Base-by-base conservation (phyloP, 1,140 invertebrate species). In the Anoplolepis gracilipes region DNA sequence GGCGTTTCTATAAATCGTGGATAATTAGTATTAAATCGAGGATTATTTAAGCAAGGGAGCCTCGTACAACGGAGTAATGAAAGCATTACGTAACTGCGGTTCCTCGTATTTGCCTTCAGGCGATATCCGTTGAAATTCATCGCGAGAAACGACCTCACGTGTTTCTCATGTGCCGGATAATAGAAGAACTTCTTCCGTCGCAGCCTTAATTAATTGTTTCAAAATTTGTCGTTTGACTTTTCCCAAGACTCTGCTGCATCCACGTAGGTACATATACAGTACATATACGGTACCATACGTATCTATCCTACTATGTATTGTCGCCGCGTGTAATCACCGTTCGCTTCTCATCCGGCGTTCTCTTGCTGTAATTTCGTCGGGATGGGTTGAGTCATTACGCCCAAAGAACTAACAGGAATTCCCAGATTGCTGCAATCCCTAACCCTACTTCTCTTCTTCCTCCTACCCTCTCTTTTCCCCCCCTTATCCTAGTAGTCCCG, bases 331-430 rank as follows among this genome's bases (percentile, higher is more conserved):
- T 75, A 84, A 84, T 84, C 53, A 55, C 61, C 65, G 78, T 82
- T 82, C 78, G 78, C 70, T 82, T 82, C 78, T 82, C 78, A 82
- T 82, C 67, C 78, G 36, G 55, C 53, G 86, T 49, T 84, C 86
- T 77, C 67, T 77, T 85, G 69, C 72, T 39, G 85, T 86, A 89
- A 90, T 91, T 89, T 87, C 85, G 55, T 55, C 69, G 78, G 77
- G 46, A 88, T 85, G 88, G 90, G 88, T 84, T 87, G 87, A 90
- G 87, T 90, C 90, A 89, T 90, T 90, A 90, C 84, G 88, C 69
- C 78, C 85, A 89, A 91, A 90, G 90, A 90, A 91, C 87, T 87
- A 89, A 89, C 89, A 90, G 87, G 90, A 91, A 90, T 91, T 91
- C 87, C 85, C 84, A 91, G 89, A 91, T 89, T 91, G 85, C 90